These are phyloP conservation scores for Lerema accius DNA, from an alignment of 1,140 invertebrate species.

Conservation along the genomic window DNA sequence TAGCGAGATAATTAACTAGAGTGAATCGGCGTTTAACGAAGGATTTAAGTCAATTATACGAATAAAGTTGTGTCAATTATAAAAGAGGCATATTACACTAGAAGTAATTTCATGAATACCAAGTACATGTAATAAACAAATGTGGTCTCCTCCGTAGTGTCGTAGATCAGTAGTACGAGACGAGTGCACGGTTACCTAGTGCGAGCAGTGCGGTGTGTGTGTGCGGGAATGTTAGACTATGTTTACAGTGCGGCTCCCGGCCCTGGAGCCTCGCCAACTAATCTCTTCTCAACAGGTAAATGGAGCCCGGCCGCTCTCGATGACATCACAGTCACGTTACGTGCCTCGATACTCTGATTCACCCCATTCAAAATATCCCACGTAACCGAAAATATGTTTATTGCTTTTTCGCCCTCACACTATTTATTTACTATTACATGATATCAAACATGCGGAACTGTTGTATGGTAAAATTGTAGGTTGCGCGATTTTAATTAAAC, in stretches of 20 bases:
- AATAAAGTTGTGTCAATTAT: not conserved
- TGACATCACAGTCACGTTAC: constrained; percentile 69
- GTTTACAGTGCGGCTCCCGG: constrained; percentile 54
- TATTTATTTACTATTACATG: constrained; percentile 15
- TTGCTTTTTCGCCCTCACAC: constrained; percentile 9
- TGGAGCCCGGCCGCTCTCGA: constrained; percentile 57
- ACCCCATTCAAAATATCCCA: constrained; percentile 61
- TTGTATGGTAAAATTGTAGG: constrained; percentile 1
- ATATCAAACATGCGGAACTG: not conserved
- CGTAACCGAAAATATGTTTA: constrained; percentile 34
- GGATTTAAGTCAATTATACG: not conserved
- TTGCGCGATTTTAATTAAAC: constrained; percentile 20
- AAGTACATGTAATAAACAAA: constrained; percentile 2
- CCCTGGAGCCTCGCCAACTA: constrained; percentile 68
- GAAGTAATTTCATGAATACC: too few relatives aligned
- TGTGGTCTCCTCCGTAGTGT: not conserved
- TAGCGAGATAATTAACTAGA: not conserved
- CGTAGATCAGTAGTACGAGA: constrained; percentile 26
- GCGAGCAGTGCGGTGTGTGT: constrained; percentile 39
- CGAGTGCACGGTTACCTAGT: constrained; percentile 38
- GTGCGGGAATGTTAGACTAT: constrained; percentile 48
- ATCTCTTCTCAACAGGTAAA: constrained; percentile 76
- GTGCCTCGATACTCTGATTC: constrained; percentile 57
- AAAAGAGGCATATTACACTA: too few relatives aligned
- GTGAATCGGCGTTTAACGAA: constrained; percentile 1